A percentile compares a stretch with the other conserved stretches of the same genome.
phyloP scores from a whole-genome alignment of 2,797 vertebrate species.

The Takifugu ocellatus region DNA sequence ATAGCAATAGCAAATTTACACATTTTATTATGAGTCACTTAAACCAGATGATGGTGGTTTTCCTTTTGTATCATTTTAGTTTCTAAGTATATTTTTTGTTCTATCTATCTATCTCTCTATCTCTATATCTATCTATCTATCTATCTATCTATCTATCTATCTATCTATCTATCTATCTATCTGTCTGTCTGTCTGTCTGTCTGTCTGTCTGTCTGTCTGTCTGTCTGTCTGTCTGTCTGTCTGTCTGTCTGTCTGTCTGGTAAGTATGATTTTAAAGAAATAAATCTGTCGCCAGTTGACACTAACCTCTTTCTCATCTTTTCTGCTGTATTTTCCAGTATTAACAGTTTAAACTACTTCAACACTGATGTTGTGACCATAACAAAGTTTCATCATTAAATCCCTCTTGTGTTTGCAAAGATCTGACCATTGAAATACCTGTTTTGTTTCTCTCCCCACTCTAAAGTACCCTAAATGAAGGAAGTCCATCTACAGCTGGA shows the following conservation, averaged over 20 bases:
- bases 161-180: too few relatives aligned
- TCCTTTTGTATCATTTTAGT: background rate
- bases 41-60: too few relatives aligned
- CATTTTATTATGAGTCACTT: too few relatives aligned
- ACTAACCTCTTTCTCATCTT: background rate
- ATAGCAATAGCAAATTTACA: too few relatives aligned
- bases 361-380: conserved; percentile 7
- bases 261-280: conserved; percentile 32
- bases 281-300: too few relatives aligned
- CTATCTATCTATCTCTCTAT: background rate
- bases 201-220: conserved; percentile 16
- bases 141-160: too few relatives aligned
- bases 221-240: conserved; percentile 2
- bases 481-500: conserved; percentile 73
- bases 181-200: background rate
- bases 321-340: background rate
- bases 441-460: conserved; percentile 70
- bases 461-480: conserved; percentile 82
- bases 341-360: conserved; percentile 11
- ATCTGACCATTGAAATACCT: conserved; percentile 66
- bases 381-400: conserved; percentile 17
- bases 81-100: too few relatives aligned
- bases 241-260: conserved; percentile 20
- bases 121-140: too few relatives aligned
- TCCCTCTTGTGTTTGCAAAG: conserved; percentile 32